phyloP scores from a whole-genome alignment of 2,888 invertebrate species.

The Himalopsyche japonica region DNA sequence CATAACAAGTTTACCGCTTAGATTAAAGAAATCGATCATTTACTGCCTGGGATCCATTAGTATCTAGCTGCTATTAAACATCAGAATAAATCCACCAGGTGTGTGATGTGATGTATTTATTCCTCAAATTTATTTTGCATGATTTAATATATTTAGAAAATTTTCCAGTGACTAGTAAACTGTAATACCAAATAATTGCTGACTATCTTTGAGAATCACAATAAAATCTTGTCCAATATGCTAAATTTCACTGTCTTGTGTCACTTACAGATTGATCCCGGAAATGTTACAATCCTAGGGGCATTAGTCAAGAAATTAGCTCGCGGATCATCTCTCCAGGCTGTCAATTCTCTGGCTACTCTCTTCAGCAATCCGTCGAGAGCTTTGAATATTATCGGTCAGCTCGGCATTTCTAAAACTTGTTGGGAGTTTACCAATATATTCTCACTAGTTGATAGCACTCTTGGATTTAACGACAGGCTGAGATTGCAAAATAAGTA shows the following conservation, averaged over 20 bases:
- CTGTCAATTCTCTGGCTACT: slow-evolving; percentile 47
- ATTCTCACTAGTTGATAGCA: slow-evolving; percentile 56
- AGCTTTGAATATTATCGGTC: slow-evolving; percentile 45
- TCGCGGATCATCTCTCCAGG: slow-evolving; percentile 56
- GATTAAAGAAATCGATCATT: no score
- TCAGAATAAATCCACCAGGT: no score
- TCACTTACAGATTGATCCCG: slow-evolving; percentile 54
- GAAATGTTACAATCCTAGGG: slow-evolving; percentile 55
- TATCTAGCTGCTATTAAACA: no score
- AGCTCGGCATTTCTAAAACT: slow-evolving; percentile 55
- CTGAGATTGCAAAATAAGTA: slow-evolving; percentile 55
- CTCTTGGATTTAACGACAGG: slow-evolving; percentile 56
- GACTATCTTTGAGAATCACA: no score
- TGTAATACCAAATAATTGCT: no score
- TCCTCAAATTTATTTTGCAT: no score
- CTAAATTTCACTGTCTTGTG: not conserved
- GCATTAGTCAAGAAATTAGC: slow-evolving; percentile 56
- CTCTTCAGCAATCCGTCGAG: slow-evolving; percentile 28
- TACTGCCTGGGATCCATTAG: no score
- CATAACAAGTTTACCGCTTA: no score
- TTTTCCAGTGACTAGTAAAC: no score
- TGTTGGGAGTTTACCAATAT: slow-evolving; percentile 58
- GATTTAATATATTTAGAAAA: no score
- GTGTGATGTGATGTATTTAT: no score
- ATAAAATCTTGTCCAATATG: not conserved